Evolutionary conservation across 2,888 invertebrate genomes (phyloP).

Genomic region (Cephus runcator): DNA sequence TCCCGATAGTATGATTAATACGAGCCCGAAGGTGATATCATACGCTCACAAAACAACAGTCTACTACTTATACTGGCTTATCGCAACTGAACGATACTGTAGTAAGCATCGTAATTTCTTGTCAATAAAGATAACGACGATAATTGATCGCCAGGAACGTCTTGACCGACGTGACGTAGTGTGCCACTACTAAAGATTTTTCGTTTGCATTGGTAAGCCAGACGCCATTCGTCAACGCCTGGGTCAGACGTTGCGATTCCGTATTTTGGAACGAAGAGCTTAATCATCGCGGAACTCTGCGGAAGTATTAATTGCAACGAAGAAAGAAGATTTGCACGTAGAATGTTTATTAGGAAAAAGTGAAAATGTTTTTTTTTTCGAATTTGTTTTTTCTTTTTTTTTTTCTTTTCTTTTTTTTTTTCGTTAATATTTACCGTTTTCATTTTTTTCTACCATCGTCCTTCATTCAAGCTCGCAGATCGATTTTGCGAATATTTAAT

Average conservation of each 20-base stretch:
- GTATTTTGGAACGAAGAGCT: neutral
- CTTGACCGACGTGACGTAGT: neutral
- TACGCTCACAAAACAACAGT: neutral
- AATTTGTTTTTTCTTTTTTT: too few relatives aligned
- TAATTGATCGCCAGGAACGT: neutral
- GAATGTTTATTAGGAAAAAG: neutral
- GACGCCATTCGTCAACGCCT: neutral
- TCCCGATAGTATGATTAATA: neutral
- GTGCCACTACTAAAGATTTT: neutral
- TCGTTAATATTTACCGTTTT: neutral
- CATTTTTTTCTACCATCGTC: neutral
- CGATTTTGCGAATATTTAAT: neutral
- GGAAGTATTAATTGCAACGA: neutral
- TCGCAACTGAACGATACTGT: neutral
- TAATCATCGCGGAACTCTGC: neutral
- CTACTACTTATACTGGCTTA: neutral
- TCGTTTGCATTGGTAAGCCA: neutral
- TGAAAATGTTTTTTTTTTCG: neutral
- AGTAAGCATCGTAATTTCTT: neutral
- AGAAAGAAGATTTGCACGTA: neutral
- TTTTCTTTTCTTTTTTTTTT: neutral
- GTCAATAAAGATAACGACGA: neutral
- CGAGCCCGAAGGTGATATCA: neutral
- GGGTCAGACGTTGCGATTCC: neutral
- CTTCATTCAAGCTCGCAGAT: neutral